Base-by-base conservation (phyloP, 2,113 vertebrate genomes). In the Cyrtonyx montezumae region DNA sequence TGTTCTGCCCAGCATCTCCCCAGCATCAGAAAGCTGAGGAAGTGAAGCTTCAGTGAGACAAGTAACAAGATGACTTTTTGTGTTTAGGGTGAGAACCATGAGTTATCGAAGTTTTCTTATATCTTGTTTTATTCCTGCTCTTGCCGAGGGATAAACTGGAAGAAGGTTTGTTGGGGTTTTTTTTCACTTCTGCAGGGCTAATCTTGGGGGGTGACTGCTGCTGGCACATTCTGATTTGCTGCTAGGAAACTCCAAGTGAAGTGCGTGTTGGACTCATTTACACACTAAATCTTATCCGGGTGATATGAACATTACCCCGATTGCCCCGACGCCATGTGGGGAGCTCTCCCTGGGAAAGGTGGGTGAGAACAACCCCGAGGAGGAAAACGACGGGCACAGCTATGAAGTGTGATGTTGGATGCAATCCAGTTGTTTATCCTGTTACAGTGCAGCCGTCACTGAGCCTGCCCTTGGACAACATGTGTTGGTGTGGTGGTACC, bases 401-500 rank as follows among this genome's bases (percentile, higher is more conserved):
- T 62, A 1, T 11, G n/a, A 45, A 51, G 34, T 2, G 6, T 4
- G 17, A 36, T 17, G 43, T 8, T 34, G 63, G 68, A n/a, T 28
- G 68, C 37, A 25, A 71, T 51, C 12, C 23, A 4, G 28, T 4
- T 8, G 37, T 42, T 65, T 3, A 32, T 22, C 26, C 36, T 62
- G 66, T 15, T 15, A 45, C 36, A 56, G 21, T 2, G 6, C 28
- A 23, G 3, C 73, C 22, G 12, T 13, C 55, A 18, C 4, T 32
- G 19, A 37, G 26, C 6, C 25, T 8, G 4, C 2, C 34, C 49
- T 15, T 3, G 28, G 45, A 40, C 5, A 43, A 12, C 1, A 0
- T 0, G 1, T 25, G 45, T n/a, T 1, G 1, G 49, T 1, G 1
- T 22, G 17, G 51, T 21, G 22, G 15, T 15, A 19, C 45, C 9